Conservation (phyloP, 2,113 vertebrate species). For the Coregonus clupeaformis region DNA sequence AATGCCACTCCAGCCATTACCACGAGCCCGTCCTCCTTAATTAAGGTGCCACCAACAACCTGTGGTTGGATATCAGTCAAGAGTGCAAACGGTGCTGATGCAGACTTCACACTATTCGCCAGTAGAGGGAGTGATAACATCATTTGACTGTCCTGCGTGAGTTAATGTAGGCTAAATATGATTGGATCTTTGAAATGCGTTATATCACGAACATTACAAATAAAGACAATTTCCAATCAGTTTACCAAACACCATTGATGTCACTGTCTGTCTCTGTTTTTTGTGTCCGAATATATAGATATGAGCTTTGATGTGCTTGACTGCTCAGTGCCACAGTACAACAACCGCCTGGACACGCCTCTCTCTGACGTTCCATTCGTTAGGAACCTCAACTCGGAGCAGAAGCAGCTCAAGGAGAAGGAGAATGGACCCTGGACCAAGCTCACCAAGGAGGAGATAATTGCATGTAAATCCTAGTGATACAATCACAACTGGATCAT, state of each 20-base stretch:
- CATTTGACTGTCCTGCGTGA: neutral
- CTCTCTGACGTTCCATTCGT: constrained; percentile 59
- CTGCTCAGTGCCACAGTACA: constrained; percentile 58
- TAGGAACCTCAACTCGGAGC: constrained; percentile 47
- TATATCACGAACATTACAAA: no score
- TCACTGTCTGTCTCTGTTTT: neutral
- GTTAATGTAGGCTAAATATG: neutral
- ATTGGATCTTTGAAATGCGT: neutral
- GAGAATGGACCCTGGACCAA: constrained; percentile 62
- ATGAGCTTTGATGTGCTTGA: constrained; percentile 36
- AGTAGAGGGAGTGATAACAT: neutral
- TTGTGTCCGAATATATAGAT: neutral
- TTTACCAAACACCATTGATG: no score
- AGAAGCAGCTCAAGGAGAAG: constrained; percentile 62
- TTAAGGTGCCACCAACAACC: no score
- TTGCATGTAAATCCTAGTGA: constrained; percentile 43
- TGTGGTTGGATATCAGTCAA: no score
- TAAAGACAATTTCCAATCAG: no score
- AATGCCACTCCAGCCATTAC: no score
- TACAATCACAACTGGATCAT: neutral
- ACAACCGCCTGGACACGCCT: constrained; percentile 54
- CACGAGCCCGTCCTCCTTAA: no score
- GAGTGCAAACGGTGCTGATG: neutral
- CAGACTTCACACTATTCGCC: neutral
- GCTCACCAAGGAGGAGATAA: constrained; percentile 63